phyloP scores from a whole-genome alignment of 1,140 invertebrate genomes.

The Aleiodes sp. region DNA sequence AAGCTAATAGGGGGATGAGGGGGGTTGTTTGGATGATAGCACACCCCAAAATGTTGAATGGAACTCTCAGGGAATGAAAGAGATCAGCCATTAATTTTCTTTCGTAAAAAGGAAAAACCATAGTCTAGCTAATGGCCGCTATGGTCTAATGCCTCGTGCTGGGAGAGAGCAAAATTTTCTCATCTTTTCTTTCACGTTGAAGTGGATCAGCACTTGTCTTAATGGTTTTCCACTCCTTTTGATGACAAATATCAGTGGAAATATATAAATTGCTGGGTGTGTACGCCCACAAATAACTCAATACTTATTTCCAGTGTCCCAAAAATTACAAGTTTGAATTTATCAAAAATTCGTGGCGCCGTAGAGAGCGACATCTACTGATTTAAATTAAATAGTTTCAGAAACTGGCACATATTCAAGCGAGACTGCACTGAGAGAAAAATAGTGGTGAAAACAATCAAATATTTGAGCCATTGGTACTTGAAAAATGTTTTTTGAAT shows the following conservation, averaged over 20 bases:
- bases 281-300: constrained; percentile 42
- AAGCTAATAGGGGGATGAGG: neutral
- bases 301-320: too few relatives aligned
- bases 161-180: constrained; percentile 25
- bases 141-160: constrained; percentile 61
- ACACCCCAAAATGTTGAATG: neutral
- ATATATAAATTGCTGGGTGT: constrained; percentile 56
- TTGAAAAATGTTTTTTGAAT: too few relatives aligned
- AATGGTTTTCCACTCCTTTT: constrained; percentile 64
- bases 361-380: too few relatives aligned
- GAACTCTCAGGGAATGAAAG: constrained; percentile 13
- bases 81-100: constrained; percentile 63
- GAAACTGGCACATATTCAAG: neutral
- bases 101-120: constrained; percentile 62
- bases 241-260: constrained; percentile 66
- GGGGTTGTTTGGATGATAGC: neutral
- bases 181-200: constrained; percentile 47
- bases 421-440: too few relatives aligned
- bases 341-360: too few relatives aligned
- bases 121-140: constrained; percentile 60
- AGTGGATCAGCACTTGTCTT: constrained; percentile 50
- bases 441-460: too few relatives aligned
- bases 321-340: too few relatives aligned
- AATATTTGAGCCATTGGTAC: too few relatives aligned
- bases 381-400: too few relatives aligned